Base-by-base conservation (phyloP, 2,888 invertebrate species). In the Dolichomitus sp. region DNA sequence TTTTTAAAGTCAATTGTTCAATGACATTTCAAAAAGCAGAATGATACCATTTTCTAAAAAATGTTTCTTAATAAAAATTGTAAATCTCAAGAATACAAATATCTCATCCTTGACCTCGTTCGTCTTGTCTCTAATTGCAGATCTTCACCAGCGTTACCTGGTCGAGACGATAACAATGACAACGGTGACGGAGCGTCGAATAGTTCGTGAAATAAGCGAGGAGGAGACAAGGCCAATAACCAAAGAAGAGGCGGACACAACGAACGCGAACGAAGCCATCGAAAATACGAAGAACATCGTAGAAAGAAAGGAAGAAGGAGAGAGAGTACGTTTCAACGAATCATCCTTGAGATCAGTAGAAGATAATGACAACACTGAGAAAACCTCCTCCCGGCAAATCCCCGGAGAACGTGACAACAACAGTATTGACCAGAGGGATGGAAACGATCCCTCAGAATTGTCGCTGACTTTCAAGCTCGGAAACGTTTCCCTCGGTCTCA, bases 121-220 rank as follows among this genome's bases (percentile, higher is more conserved):
- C 4, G 40, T 65, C 6, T 30, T 11, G 3, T 59, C 54, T 17
- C n/a, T 68, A 40, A 11, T 84, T 84, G 9, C 86, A 92, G 93
- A 93, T 80, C 83, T 91, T 72, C 93, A 93, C 73, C 95, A 95
- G 89, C 94, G 95, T 74, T 95, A 95, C 91, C 95, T 96, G 91
- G 95, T 96, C 91, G 96, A 96, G 93, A 96, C 96, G 86, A 95
- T 96, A 91, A 96, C 96, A 87, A 95, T 96, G 95, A 96, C 96
- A 88, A 96, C 96, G 86, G 95, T 96, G 86, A 95, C 96, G 87
- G 96, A 96, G 92, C 95, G 95, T 81, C 95, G 96, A 77, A 95
- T 95, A 84, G 95, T 95, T 6, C 94, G 94, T 6, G 95, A 95
- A 87, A 94, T 94, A 81, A 94, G 94, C 82, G 94, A 94, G 19